Percentiles rank a stretch among this genome's conserved stretches.
phyloP scores from a whole-genome alignment of 2,113 vertebrate genomes.

The Semnopithecus entellus region DNA sequence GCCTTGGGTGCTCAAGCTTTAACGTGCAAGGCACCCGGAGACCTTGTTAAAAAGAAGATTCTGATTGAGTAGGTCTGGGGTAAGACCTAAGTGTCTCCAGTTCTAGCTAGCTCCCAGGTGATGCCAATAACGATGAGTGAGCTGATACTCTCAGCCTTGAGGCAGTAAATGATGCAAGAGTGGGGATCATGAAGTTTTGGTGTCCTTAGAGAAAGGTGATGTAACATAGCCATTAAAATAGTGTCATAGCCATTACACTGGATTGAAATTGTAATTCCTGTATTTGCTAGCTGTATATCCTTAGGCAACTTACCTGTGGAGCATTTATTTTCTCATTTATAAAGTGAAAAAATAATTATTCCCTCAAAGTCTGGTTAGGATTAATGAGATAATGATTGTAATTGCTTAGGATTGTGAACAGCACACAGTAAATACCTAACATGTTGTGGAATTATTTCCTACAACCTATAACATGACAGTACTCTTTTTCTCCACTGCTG shows the following conservation, averaged over 20 bases:
- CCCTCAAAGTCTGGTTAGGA: background rate
- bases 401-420: background rate
- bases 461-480: background rate
- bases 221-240: background rate
- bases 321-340: background rate
- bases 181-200: background rate
- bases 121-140: background rate
- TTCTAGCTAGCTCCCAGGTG: background rate
- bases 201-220: background rate
- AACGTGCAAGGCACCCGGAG: background rate
- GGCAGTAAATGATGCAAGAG: background rate
- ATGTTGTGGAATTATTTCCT: background rate
- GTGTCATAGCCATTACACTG: background rate
- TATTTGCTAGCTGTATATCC: background rate
- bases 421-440: background rate
- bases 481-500: background rate
- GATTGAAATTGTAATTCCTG: background rate
- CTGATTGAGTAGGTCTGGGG: background rate
- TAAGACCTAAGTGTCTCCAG: background rate
- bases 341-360: background rate
- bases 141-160: background rate
- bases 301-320: background rate
- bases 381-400: background rate
- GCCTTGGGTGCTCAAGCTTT: background rate
- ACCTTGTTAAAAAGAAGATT: background rate